Evolutionary conservation across 2,888 invertebrate species (phyloP).

Genomic region (Xestia ashworthii): DNA sequence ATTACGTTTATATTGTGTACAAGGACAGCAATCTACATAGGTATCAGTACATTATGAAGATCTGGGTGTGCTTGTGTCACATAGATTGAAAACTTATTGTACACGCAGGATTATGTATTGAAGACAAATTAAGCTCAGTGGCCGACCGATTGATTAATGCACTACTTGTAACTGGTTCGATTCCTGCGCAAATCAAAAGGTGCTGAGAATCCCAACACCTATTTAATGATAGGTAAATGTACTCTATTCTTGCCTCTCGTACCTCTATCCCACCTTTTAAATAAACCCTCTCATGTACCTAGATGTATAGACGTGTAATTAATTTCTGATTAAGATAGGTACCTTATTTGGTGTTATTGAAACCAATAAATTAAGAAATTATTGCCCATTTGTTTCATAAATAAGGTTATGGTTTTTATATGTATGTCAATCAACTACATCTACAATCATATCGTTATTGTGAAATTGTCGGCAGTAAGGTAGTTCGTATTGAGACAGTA

Average conservation of each 20-base stretch:
- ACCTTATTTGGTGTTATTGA: not conserved
- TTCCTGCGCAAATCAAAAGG: not conserved
- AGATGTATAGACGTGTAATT: not conserved
- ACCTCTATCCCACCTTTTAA: not conserved
- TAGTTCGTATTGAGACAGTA: slow-evolving; percentile 64
- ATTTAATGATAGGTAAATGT: not conserved
- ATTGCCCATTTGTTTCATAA: slow-evolving; percentile 40
- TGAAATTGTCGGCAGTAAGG: slow-evolving; percentile 61
- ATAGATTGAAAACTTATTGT: not conserved
- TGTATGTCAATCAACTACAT: slow-evolving; percentile 58
- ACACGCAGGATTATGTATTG: not conserved
- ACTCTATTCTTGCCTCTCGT: not conserved
- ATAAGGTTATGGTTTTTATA: slow-evolving; percentile 52
- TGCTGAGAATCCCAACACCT: not conserved
- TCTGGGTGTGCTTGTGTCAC: not conserved
- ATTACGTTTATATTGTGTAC: slow-evolving; percentile 12
- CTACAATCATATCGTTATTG: slow-evolving; percentile 63
- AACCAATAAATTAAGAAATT: slow-evolving; percentile 21
- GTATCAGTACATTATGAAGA: slow-evolving; percentile 11
- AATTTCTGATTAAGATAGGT: not conserved
- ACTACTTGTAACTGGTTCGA: not conserved
- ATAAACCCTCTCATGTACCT: too few species aligned
- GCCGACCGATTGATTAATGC: not conserved
- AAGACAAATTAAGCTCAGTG: not conserved
- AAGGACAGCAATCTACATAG: slow-evolving; percentile 35